Conservation (phyloP, 2,888 invertebrate genomes). For the Drosophila anceps region DNA sequence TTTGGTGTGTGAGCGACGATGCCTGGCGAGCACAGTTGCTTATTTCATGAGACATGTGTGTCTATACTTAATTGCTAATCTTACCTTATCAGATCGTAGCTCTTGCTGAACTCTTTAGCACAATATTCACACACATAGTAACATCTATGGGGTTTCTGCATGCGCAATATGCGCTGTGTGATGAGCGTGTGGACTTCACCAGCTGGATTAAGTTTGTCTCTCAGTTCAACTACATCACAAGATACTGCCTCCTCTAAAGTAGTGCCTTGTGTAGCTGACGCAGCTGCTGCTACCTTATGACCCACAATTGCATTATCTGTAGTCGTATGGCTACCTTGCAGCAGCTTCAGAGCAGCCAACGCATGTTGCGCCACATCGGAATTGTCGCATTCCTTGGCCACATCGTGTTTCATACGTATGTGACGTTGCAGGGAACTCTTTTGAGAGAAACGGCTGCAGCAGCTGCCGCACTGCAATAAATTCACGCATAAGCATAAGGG, state of each 20-base stretch:
- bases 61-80: background rate
- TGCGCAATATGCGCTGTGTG: conserved; percentile 44
- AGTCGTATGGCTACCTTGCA: conserved; percentile 28
- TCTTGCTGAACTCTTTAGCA: conserved; percentile 69
- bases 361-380: conserved; percentile 43
- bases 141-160: conserved; percentile 13
- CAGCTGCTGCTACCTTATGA: background rate
- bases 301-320: background rate
- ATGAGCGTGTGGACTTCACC: conserved; percentile 6
- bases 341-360: conserved; percentile 36
- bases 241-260: conserved; percentile 35
- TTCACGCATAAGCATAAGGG: background rate
- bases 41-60: background rate
- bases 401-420: conserved; percentile 24
- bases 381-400: background rate
- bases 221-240: conserved; percentile 23
- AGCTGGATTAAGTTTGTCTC: conserved; percentile 27
- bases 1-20: conserved; percentile 71
- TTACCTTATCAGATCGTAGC: conserved; percentile 75
- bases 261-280: background rate
- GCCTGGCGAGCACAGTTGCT: conserved; percentile 33
- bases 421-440: conserved; percentile 50
- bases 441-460: conserved; percentile 41
- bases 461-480: conserved; percentile 38
- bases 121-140: conserved; percentile 74